Base-by-base conservation (phyloP, 2,888 invertebrate genomes). In the Lepidocyrtoides sp. region DNA sequence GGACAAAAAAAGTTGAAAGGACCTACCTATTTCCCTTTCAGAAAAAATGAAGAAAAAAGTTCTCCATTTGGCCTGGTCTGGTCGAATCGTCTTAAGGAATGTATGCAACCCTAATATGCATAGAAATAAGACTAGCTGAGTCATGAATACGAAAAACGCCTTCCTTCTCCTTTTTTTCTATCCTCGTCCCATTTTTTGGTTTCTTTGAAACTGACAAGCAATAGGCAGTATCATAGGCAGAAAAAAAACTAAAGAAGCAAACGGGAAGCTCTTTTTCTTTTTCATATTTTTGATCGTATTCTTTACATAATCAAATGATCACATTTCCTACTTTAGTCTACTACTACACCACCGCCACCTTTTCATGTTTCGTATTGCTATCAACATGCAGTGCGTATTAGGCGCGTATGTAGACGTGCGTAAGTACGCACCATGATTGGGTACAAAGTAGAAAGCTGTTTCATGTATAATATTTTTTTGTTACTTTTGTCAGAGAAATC, bases 231-330 rank as follows among this genome's bases (percentile, higher is more conserved):
- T 10, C 7, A 10, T 20, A 41, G 14, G 41, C 26, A 69, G 41
- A 69, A 57, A 57, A 51, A 51, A 77, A 81, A 57, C 36, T 54
- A 14, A 10, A 51, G 51, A 51, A 51, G 29, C 14, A 26, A 2
- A 23, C 1, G 12, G n/a, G n/a, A n/a, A n/a, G n/a, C 10, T 72
- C 54, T 51, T 60, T 14, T 60, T n/a, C 23, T 51, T 83, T 51
- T 51, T 66, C 36, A 89, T 69, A 82, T 69, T 88, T 88, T 69
- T 41, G 51, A 81, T 83, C 41, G 48, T 57, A 89, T 89, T 89
- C 75, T 72, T 36, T 69, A 72, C 75, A 72, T 89, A 89, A 89
- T 89, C 83, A 89, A 89, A 89, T 89, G 89, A 89, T 89, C 89
- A 82, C 81, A 89, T 89, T 89, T 82, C 82, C 89, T 89, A 89